These are phyloP conservation scores for Urosaurus nigricauda DNA, from an alignment of 2,797 vertebrate genomes.

Conservation along the genomic window DNA sequence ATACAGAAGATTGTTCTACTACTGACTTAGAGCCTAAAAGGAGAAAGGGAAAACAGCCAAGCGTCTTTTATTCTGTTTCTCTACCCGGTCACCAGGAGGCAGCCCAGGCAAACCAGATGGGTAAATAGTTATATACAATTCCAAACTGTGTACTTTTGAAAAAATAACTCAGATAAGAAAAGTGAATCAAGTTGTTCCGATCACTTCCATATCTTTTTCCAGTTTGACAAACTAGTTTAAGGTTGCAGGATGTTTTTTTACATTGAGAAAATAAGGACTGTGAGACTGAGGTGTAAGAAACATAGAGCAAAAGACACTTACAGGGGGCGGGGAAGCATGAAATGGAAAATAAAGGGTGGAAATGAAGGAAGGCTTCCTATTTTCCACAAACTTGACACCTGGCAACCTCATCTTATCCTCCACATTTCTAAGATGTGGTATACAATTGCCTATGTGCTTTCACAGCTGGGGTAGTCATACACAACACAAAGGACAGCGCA, in stretches of 20 bases:
- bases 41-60: background rate
- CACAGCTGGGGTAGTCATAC: background rate
- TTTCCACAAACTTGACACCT: background rate
- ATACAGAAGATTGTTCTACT: background rate
- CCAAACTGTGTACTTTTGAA: background rate
- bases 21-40: background rate
- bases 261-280: no score
- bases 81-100: background rate
- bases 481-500: background rate
- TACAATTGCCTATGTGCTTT: background rate
- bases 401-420: background rate
- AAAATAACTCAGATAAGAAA: background rate
- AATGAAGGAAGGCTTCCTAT: background rate
- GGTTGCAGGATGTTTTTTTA: no score
- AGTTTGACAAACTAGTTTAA: background rate
- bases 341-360: background rate
- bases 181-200: background rate
- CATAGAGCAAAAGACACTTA: background rate
- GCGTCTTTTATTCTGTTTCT: no score
- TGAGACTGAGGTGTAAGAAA: background rate
- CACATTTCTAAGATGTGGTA: background rate
- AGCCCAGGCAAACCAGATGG: background rate
- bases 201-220: background rate
- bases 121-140: background rate
- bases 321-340: background rate